Evolutionary conservation across 2,113 vertebrate genomes (phyloP).

Genomic region (Tetrao urogallus): DNA sequence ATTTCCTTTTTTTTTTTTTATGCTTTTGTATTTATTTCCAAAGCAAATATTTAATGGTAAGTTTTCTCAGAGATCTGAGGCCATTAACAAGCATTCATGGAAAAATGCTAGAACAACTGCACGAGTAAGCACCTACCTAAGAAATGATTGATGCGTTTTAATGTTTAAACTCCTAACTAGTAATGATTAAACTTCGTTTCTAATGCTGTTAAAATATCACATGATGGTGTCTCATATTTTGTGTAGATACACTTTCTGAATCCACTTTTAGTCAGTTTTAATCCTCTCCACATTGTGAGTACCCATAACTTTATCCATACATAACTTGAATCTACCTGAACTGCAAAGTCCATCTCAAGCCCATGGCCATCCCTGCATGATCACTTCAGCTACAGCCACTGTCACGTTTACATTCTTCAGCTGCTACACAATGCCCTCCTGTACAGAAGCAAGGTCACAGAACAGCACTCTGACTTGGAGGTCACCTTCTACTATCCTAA

Average conservation of each 20-base stretch:
- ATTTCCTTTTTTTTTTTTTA: slow-evolving; percentile 43
- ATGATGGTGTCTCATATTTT: background rate
- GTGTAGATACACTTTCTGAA: background rate
- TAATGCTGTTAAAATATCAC: background rate
- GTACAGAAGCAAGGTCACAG: background rate
- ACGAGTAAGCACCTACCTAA: background rate
- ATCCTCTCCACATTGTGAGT: background rate
- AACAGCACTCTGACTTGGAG: background rate
- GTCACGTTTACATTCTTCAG: background rate
- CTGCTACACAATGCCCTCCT: background rate
- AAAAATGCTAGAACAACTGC: background rate
- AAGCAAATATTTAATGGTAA: slow-evolving; percentile 77
- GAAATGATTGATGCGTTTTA: slow-evolving; percentile 17
- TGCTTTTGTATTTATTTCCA: slow-evolving; percentile 82
- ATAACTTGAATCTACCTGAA: background rate
- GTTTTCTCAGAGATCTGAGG: slow-evolving; percentile 50
- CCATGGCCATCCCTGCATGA: accelerated
- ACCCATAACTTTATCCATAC: background rate
- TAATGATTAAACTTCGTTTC: slow-evolving; percentile 59
- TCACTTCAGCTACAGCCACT: background rate
- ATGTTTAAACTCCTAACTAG: slow-evolving; percentile 15
- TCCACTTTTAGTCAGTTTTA: background rate
- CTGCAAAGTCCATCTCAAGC: background rate
- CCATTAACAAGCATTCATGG: background rate
- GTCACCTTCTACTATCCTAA: background rate